Base-by-base conservation (phyloP, 2,888 invertebrate species). In the Ptychoptera contaminata region DNA sequence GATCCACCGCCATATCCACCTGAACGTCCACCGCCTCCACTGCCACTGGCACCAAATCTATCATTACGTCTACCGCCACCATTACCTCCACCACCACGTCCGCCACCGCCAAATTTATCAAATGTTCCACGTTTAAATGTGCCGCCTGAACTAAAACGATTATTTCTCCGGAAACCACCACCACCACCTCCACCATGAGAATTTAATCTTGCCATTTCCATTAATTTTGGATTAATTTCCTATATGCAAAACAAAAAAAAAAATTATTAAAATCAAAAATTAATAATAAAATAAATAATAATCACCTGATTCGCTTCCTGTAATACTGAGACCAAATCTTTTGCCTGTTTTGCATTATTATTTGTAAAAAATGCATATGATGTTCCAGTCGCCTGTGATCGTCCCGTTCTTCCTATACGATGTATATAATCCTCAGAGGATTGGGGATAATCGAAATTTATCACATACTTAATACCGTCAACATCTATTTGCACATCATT, bases 381-480 rank as follows among this genome's bases (percentile, higher is more conserved):
- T 49, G 91, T 92, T 53, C 90, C 91, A 54, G 82, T 86, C 54
- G 82, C 76, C 62, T 84, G 79, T 37, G 83, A 82, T 43, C 93
- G 77, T 43, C 90, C 93, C 37, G 93, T 93, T 57, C 93, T 79
- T 47, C 93, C 93, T 65, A 93, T 94, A 50, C 93, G 80, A 68
- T 93, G 93, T 58, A 93, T 88, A 65, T 93, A 93, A 68, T 93
- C 92, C 66, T 94, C 93, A 45, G 90, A 88, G 48, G 87, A 90
- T 66, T 86, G 86, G 46, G 93, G 93, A 68, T 91, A 94, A 71
- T 93, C 93, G 72, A 83, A 92, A 72, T 93, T 94, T 63, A 93
- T 87, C 53, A 94, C 93, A 71, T 83, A 91, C 70, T 90, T 91
- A 59, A 94, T 90, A 62, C 92, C 92, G 65, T 91, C 90, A 60